Base-by-base conservation (phyloP, 2,888 invertebrate species). In the Drosophila prostipennis region DNA sequence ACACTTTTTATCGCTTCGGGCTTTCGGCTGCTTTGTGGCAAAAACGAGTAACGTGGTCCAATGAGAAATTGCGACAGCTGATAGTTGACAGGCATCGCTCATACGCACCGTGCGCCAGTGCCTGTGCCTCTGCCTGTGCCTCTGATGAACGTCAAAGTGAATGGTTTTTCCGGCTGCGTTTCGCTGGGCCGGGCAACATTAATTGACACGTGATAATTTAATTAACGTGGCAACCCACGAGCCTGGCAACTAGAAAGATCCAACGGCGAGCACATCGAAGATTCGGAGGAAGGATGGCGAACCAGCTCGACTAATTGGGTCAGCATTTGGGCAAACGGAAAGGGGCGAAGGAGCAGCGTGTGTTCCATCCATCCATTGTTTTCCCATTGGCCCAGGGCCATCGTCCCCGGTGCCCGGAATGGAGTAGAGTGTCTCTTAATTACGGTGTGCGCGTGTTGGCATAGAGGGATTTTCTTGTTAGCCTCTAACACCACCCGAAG, bases 151-250 rank as follows among this genome's bases (percentile, higher is more conserved):
- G 54, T 65, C 68, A 65, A 65, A 65, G 65, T 65, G 65, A 65
- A 65, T 65, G 56, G 40, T 69, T 68, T 68, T 68, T 68, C 29
- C 42, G 16, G 23, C 26, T 42, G 63, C 54, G 56, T 42, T 69
- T 72, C 61, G 51, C 40, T 52, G 57, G 57, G 45, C 67, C 51
- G 56, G 63, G 58, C 49, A 48, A 40, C 67, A 85, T 85, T 87
- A 82, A 82, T 82, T 82, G 82, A 82, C 82, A 82, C 82, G 82
- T 82, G 82, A 87, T 82, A 87, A 82, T 82, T 82, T 82, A 82
- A 82, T 82, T 82, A 82, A 87, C 85, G 85, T 55, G 53, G 52
- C 68, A 74, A 49, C 53, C 46, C 37, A 46, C 54, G 34, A 46
- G 65, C 68, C 68, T 45, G 68, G 68, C 68, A 65, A 65, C 67